phyloP scores from a whole-genome alignment of 2,797 vertebrate genomes.

The Xenops minutus region DNA sequence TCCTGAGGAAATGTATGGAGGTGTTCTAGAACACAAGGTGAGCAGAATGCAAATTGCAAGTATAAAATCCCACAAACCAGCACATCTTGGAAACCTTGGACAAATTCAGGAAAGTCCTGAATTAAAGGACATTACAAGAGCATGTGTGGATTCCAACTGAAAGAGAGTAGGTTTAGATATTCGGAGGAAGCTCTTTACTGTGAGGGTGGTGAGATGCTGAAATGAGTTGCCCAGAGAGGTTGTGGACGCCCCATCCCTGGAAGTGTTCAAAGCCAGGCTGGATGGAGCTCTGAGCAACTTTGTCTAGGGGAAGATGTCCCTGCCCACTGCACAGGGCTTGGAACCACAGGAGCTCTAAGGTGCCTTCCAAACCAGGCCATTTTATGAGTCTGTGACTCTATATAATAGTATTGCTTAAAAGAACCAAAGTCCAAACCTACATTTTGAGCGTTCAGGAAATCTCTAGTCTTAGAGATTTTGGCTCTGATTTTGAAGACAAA shows the following conservation, averaged over 20 bases:
- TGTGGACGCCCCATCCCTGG: not conserved
- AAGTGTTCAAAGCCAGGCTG: not conserved
- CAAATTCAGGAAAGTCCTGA: not conserved
- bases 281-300: not conserved
- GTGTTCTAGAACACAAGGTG: not conserved
- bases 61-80: not conserved
- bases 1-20: not conserved
- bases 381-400: not conserved
- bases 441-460: not conserved
- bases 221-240: not conserved
- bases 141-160: rapidly evolving
- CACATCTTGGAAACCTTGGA: not conserved
- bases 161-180: too few relatives aligned
- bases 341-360: not conserved
- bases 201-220: not conserved
- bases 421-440: not conserved
- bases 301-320: not conserved
- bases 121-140: not conserved
- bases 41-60: not conserved
- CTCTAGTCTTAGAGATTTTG: not conserved
- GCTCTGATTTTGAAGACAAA: not conserved
- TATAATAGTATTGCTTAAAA: not conserved
- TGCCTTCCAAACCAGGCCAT: not conserved
- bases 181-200: not conserved
- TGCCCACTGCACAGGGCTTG: not conserved